A percentile compares a stretch with the other conserved stretches of the same genome.
Evolutionary conservation across 2,888 invertebrate species (phyloP).

Genomic region (Alitta virens): DNA sequence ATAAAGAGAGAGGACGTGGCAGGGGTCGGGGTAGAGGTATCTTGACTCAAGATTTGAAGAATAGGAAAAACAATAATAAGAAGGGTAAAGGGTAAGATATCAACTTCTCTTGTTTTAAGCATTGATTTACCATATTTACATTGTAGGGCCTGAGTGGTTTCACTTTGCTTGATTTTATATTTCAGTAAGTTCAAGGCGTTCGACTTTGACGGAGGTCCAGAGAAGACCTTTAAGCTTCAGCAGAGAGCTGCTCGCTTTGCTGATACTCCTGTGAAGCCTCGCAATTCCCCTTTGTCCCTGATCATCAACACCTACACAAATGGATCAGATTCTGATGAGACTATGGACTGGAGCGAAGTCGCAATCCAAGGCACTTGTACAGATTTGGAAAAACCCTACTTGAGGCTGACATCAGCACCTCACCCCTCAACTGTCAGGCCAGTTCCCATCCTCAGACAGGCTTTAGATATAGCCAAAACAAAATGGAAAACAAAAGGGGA

Average conservation of each 20-base stretch:
- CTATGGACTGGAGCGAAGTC: slow-evolving; percentile 77
- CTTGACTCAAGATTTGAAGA: background rate
- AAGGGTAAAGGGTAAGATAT: background rate
- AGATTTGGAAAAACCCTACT: slow-evolving; percentile 93
- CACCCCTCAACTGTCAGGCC: slow-evolving; percentile 72
- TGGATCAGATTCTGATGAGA: slow-evolving; percentile 57
- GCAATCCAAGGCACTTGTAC: slow-evolving; percentile 92
- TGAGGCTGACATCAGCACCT: slow-evolving; percentile 88
- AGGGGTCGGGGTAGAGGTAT: background rate
- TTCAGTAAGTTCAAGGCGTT: slow-evolving; percentile 14
- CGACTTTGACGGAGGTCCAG: slow-evolving; percentile 32
- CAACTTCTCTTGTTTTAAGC: too few species aligned
- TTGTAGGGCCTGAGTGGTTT: background rate
- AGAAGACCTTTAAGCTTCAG: slow-evolving; percentile 34
- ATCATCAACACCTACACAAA: slow-evolving; percentile 26
- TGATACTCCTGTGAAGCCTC: slow-evolving; percentile 33
- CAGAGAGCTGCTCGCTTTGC: slow-evolving; percentile 86
- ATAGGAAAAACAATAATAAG: slow-evolving; percentile 7
- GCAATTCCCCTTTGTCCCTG: slow-evolving; percentile 34
- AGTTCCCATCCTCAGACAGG: slow-evolving; percentile 76
- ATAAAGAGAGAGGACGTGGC: background rate
- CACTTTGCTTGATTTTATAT: background rate
- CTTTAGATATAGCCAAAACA: slow-evolving; percentile 85
- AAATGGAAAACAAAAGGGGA: slow-evolving; percentile 88
- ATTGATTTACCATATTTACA: background rate